These are phyloP conservation scores for Camponotus pennsylvanicus DNA, from an alignment of 1,140 invertebrate species.

Conservation along the genomic window DNA sequence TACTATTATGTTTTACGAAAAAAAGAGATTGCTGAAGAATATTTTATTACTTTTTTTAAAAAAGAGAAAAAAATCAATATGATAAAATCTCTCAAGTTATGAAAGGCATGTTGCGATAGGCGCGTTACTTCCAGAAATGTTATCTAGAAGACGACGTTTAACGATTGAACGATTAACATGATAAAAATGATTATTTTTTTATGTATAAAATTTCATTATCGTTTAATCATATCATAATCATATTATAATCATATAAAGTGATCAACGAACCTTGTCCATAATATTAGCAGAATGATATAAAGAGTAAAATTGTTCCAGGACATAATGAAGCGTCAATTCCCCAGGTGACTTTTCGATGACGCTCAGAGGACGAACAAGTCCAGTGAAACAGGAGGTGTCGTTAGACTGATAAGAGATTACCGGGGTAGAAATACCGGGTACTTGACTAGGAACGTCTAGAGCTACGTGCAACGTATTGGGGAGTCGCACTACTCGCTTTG, in stretches of 20 bases:
- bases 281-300: constrained; percentile 86
- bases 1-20: too few relatives aligned
- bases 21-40: too few relatives aligned
- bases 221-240: too few relatives aligned
- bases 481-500: constrained; percentile 85
- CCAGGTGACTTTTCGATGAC: constrained; percentile 79
- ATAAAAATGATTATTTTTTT: constrained; percentile 1
- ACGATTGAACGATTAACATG: constrained; percentile 7
- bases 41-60: too few relatives aligned
- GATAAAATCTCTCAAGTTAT: too few relatives aligned
- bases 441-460: constrained; percentile 84
- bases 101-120: not conserved
- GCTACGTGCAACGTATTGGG: constrained; percentile 83
- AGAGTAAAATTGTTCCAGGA: constrained; percentile 86
- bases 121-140: not conserved
- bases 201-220: not conserved
- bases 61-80: too few relatives aligned
- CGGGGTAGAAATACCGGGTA: constrained; percentile 84
- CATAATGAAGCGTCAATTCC: constrained; percentile 86
- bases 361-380: constrained; percentile 76
- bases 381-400: constrained; percentile 80
- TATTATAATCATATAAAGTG: constrained; percentile 1
- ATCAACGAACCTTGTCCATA: constrained; percentile 80
- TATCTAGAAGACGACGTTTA: not conserved
- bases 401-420: constrained; percentile 83